Evolutionary conservation across 2,113 vertebrate genomes (phyloP).

Genomic region (Dromas ardeola): DNA sequence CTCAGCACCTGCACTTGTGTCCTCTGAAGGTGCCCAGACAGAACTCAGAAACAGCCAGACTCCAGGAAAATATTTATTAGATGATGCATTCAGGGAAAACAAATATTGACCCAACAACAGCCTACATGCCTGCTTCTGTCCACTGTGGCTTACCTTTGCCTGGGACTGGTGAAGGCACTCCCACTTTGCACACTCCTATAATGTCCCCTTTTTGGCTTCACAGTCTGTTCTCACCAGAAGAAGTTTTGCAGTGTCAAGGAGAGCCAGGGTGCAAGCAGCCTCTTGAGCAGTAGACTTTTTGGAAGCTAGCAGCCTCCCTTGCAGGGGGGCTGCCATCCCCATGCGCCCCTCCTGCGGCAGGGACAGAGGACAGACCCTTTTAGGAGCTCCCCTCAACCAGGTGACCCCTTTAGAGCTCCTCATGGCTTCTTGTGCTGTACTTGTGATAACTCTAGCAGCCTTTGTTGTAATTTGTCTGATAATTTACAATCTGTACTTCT

Average conservation of each 20-base stretch:
- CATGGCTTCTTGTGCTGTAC: neutral
- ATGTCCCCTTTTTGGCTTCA: neutral
- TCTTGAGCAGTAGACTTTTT: fast-evolving
- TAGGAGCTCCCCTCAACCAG: fast-evolving
- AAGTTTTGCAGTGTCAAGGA: neutral
- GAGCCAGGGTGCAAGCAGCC: neutral
- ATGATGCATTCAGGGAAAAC: neutral
- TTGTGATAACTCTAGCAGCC: neutral
- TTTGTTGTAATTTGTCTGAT: neutral
- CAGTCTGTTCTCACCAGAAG: neutral
- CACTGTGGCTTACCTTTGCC: neutral
- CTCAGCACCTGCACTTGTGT: neutral
- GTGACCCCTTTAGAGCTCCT: neutral
- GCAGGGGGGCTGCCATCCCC: neutral
- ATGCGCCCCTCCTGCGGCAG: neutral
- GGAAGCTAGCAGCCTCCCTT: neutral
- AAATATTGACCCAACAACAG: neutral
- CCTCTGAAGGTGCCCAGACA: neutral
- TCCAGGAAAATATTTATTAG: neutral
- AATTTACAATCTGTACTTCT: neutral
- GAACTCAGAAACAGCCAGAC: neutral
- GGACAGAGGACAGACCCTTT: neutral
- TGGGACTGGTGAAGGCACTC: neutral
- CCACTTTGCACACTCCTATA: neutral
- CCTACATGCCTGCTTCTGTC: neutral